Base-by-base conservation (phyloP, 2,888 invertebrate genomes). In the Drymonia ruficornis region DNA sequence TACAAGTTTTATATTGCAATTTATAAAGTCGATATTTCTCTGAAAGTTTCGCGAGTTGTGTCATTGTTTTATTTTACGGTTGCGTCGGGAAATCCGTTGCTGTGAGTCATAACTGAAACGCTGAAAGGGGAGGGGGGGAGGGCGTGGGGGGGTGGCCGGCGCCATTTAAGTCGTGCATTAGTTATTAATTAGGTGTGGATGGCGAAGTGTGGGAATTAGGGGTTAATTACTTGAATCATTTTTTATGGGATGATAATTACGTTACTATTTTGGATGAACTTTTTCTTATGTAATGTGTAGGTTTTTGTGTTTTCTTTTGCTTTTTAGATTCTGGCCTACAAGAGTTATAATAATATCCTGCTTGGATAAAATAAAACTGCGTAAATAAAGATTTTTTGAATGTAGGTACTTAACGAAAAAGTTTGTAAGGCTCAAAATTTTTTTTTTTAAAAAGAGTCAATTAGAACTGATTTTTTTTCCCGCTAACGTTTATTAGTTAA, bases 161-260 rank as follows among this genome's bases (percentile, higher is more conserved):
- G 63, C 60, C 57, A 48, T 55, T 46, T 28, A 56, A 52, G 48
- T 55, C 64, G 59, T 63, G 59, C 63, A 64, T 68, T 63, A 60
- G 49, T 68, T 68, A 70, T 64, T 72, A 72, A 72, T 66, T 63
- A 72, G 68, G 73, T 72, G 70, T 65, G 59, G 70, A 72, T 63
- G 62, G 62, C 55, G 50, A 56, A 67, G 61, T 59, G 59, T 61
- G 55, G 48, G 48, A 50, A 53, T 50, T 53, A 15, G 11, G 50
- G 42, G 36, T 50, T 53, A 45, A 29, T 65, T 52, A 59, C 53
- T 57, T 61, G 53, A 29, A 53, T 15, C 40, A 50, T n/a, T 53
- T 63, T 58, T 59, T 47, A 59, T 44, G 50, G 50, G 12, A 53
- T 55, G 50, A 57, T 61, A 38, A 59, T 63, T 53, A 49, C 51